A percentile compares a stretch with the other conserved stretches of the same genome.
These are phyloP conservation scores for Agrochola lychnidis DNA, from an alignment of 2,888 invertebrate species.

Conservation along the genomic window DNA sequence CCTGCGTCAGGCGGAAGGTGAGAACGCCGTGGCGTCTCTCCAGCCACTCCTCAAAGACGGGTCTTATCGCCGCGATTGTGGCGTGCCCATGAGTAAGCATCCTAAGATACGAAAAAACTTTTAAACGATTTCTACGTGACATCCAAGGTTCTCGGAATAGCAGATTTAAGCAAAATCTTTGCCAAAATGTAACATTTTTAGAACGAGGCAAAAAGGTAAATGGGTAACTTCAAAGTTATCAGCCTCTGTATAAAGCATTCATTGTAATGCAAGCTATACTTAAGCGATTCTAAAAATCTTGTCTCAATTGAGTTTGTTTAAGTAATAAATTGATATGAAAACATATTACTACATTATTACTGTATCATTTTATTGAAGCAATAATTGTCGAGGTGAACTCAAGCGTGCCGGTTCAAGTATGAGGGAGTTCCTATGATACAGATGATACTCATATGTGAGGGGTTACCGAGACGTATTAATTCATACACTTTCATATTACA, in stretches of 20 bases:
- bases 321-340: constrained; percentile 11
- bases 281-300: not conserved
- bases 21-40: no score
- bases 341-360: constrained; percentile 1
- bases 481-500: constrained; percentile 29
- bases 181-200: not conserved
- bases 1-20: no score
- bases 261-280: not conserved
- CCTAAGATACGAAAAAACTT: constrained; percentile 5
- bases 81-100: no score
- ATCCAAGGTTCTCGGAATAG: constrained; percentile 2
- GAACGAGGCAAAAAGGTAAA: not conserved
- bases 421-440: constrained; percentile 60
- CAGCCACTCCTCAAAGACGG: no score
- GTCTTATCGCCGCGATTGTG: no score
- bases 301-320: constrained; percentile 1
- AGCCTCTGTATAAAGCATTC: not conserved
- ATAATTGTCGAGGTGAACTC: constrained; percentile 49
- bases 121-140: constrained; percentile 22
- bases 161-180: not conserved
- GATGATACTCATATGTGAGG: constrained; percentile 27
- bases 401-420: constrained; percentile 41
- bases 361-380: constrained; percentile 41
- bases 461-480: constrained; percentile 33
- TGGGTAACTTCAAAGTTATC: not conserved